phyloP scores from a whole-genome alignment of 2,888 invertebrate species.

The Clusia tigrina region DNA sequence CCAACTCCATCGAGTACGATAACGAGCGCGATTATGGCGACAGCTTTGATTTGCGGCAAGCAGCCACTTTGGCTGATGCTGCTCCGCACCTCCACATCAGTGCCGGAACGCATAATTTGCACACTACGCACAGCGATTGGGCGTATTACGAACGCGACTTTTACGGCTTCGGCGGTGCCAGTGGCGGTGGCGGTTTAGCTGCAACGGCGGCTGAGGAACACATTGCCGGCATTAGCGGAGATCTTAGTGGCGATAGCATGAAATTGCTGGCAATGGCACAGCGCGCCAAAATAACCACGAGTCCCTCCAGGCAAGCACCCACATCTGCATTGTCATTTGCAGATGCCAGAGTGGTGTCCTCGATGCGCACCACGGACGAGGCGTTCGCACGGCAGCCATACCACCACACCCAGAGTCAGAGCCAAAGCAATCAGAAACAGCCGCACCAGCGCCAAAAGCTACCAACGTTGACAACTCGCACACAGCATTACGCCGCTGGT shows the following conservation, averaged over 20 bases:
- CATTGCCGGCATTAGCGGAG: background rate
- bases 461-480: constrained; percentile 14
- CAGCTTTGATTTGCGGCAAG: constrained; percentile 33
- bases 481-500: background rate
- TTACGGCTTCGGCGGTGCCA: constrained; percentile 41
- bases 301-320: too few species aligned
- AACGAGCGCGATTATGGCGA: constrained; percentile 18
- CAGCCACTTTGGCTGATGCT: constrained; percentile 6
- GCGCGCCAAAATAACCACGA: constrained; percentile 23
- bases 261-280: constrained; percentile 27
- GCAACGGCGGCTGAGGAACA: constrained; percentile 26
- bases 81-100: constrained; percentile 28
- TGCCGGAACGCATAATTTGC: constrained; percentile 13
- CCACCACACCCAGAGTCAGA: background rate
- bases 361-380: background rate
- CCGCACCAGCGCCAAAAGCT: constrained; percentile 16
- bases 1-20: constrained; percentile 35
- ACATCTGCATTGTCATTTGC: constrained; percentile 1
- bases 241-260: constrained; percentile 19
- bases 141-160: constrained; percentile 35
- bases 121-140: background rate
- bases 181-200: constrained; percentile 28
- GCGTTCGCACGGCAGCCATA: background rate
- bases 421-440: constrained; percentile 14
- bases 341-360: background rate